Percentiles rank a stretch among this genome's conserved stretches.
Conservation (phyloP, 1,140 invertebrate species). For the Laodelphax striatellus region DNA sequence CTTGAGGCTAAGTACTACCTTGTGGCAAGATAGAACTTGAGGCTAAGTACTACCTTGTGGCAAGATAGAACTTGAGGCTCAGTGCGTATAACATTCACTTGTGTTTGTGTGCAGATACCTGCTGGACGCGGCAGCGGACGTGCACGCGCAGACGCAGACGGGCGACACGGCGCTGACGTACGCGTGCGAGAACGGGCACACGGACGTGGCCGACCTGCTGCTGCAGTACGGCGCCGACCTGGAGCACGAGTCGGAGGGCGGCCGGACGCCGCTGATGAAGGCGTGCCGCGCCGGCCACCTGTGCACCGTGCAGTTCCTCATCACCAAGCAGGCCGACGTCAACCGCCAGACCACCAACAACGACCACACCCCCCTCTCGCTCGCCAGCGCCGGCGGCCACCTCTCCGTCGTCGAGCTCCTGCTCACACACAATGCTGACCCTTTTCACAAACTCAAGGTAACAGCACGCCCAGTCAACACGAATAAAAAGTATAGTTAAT, state of each 20-base stretch:
- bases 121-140: slow-evolving; percentile 73
- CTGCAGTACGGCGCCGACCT: slow-evolving; percentile 80
- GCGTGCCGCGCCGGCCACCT: slow-evolving; percentile 97
- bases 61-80: too few relatives aligned
- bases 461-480: too few relatives aligned
- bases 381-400: slow-evolving; percentile 95
- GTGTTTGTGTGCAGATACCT: slow-evolving; percentile 45
- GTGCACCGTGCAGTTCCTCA: slow-evolving; percentile 94
- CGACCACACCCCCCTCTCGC: slow-evolving; percentile 92
- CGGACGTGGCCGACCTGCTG: slow-evolving; percentile 83
- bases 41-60: too few relatives aligned
- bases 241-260: slow-evolving; percentile 89
- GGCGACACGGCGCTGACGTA: slow-evolving; percentile 95
- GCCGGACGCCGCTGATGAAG: slow-evolving; percentile 94
- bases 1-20: too few relatives aligned
- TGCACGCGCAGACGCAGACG: slow-evolving; percentile 86
- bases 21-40: too few relatives aligned
- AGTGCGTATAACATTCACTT: too few relatives aligned
- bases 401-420: slow-evolving; percentile 83
- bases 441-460: slow-evolving; percentile 88
- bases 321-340: slow-evolving; percentile 88
- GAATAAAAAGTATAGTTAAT: too few relatives aligned
- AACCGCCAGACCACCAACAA: slow-evolving; percentile 93
- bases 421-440: slow-evolving; percentile 81
- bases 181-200: slow-evolving; percentile 93